Conservation (phyloP, 1,140 invertebrate species). For the Cylas formicarius region DNA sequence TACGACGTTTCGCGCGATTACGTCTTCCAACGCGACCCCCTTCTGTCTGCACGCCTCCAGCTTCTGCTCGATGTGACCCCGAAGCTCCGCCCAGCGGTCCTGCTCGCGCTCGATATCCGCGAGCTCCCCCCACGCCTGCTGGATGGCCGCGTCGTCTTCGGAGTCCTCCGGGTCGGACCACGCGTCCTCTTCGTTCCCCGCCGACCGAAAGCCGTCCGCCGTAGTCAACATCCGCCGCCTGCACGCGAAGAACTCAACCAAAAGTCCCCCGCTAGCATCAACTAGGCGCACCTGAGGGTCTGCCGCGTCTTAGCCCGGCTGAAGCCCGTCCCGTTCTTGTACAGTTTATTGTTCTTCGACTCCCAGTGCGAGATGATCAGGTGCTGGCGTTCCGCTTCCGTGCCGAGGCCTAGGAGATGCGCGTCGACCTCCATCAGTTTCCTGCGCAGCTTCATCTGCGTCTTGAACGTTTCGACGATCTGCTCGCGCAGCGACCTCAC, state of each 20-base stretch:
- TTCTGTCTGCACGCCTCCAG: conserved; percentile 66
- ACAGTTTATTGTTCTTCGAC: conserved; percentile 67
- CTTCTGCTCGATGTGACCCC: conserved; percentile 69
- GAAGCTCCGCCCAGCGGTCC: conserved; percentile 66
- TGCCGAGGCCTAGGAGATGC: conserved; percentile 69
- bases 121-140: conserved; percentile 76
- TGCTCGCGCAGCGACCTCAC: conserved; percentile 71
- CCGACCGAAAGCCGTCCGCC: conserved; percentile 36
- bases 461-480: conserved; percentile 79
- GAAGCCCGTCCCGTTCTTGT: conserved; percentile 50
- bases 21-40: conserved; percentile 73
- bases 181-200: conserved; percentile 30
- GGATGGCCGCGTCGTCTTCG: conserved; percentile 47
- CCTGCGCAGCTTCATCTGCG: conserved; percentile 80
- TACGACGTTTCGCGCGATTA: conserved; percentile 44
- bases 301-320: conserved; percentile 52
- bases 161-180: conserved; percentile 21
- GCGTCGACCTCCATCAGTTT: conserved; percentile 82
- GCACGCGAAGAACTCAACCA: background rate
- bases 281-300: conserved; percentile 46
- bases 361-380: conserved; percentile 83
- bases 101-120: conserved; percentile 80
- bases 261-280: too few species aligned
- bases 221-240: conserved; percentile 28
- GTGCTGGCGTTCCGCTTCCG: conserved; percentile 80